Evolutionary conservation across 2,888 invertebrate genomes (phyloP).

Genomic region (Schrankia costaestrigalis): DNA sequence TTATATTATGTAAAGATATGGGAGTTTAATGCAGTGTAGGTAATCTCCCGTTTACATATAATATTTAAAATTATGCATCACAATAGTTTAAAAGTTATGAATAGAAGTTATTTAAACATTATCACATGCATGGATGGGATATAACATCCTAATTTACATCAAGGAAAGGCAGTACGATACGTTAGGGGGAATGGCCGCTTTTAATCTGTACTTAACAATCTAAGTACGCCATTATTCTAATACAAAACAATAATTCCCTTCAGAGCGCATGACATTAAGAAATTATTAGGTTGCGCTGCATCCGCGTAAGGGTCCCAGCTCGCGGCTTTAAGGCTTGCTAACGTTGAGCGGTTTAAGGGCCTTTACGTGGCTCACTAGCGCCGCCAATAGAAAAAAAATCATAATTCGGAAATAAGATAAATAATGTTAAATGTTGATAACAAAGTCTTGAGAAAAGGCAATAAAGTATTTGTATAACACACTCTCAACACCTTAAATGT

Average conservation of each 20-base stretch:
- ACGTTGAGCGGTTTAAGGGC: constrained; percentile 1
- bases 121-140: constrained; percentile 27
- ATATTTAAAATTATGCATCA: too few species aligned
- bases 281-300: constrained; percentile 76
- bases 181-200: constrained; percentile 44
- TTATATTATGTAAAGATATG: too few species aligned
- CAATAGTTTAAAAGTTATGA: too few species aligned
- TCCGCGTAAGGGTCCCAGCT: constrained; percentile 71
- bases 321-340: constrained; percentile 44
- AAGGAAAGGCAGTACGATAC: constrained; percentile 25
- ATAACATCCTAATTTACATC: constrained; percentile 34
- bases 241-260: constrained; percentile 78
- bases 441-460: too few species aligned
- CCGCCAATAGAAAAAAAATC: neutral
- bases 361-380: neutral
- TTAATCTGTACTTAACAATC: constrained; percentile 64
- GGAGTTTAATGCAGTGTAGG: too few species aligned
- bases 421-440: too few species aligned
- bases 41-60: too few species aligned
- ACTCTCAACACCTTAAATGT: too few species aligned
- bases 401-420: too few species aligned
- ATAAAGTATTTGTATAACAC: too few species aligned
- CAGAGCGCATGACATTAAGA: constrained; percentile 77
- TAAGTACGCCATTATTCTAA: constrained; percentile 70
- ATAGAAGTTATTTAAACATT: too few species aligned